Evolutionary conservation across 2,797 vertebrate genomes (phyloP).

Genomic region (Crocidura indochinensis): DNA sequence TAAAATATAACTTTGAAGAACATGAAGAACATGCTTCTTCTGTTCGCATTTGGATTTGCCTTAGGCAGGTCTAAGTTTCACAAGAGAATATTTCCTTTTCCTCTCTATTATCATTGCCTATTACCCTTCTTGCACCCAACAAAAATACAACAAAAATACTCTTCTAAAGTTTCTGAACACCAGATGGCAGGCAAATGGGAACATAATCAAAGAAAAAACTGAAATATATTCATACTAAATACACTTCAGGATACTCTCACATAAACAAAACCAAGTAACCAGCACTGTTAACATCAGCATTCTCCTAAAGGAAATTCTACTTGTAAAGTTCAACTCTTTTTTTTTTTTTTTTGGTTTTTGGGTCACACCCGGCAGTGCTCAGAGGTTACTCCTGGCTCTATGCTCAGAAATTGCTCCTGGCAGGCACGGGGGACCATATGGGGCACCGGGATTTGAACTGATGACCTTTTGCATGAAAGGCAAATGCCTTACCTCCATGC

Average conservation of each 20-base stretch:
- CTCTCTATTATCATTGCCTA: neutral
- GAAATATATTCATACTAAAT: neutral
- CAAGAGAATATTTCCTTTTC: neutral
- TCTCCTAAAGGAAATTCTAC: slow-evolving; percentile 43
- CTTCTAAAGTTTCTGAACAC: neutral
- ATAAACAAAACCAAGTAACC: neutral
- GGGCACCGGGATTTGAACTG: no score
- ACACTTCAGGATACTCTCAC: neutral
- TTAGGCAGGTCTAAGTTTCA: slow-evolving; percentile 27
- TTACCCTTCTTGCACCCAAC: no score
- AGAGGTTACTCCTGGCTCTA: no score
- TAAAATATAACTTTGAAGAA: slow-evolving; percentile 17
- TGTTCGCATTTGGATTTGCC: slow-evolving; percentile 8
- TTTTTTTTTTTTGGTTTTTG: no score
- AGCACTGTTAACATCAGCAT: neutral
- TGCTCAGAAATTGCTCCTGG: no score
- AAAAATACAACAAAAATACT: slow-evolving; percentile 10
- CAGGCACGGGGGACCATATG: no score
- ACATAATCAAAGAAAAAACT: neutral
- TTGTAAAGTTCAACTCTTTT: slow-evolving; percentile 42
- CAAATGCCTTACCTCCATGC: no score
- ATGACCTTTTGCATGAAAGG: no score
- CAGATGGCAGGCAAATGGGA: neutral
- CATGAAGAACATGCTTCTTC: neutral
- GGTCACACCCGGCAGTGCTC: no score